Evolutionary conservation across 2,113 vertebrate genomes (phyloP), one percentile per base, ranked within the genome.

Genomic region (Coregonus clupeaformis): DNA sequence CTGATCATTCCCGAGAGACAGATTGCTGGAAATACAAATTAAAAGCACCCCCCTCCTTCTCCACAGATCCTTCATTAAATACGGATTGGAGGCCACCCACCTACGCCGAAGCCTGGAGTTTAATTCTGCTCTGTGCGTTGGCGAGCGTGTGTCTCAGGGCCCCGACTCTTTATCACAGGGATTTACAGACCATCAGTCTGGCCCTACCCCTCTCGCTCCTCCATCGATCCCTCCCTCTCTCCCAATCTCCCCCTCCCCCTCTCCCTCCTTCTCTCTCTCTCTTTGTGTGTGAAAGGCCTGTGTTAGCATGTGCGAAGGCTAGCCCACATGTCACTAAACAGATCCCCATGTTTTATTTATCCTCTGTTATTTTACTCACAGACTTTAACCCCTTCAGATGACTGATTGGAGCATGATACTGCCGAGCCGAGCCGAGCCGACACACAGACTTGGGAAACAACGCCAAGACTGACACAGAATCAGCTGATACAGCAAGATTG

Each of bases 271-370:
- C 42, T 45, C 42, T 45, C 42, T 45, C 13, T 18, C 49, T 52
- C 14, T 16, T 18, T 52, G 13, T 18, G 16, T 52, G 13, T 18
- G 5, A 24, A 22, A 20, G 22, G 47, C 22, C 27, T 42, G 45
- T 27, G 24, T 73, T 83, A 85, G 79, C 73, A 87, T 84, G 83
- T 80, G 69, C 70, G 71, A 9, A 63, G 71, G 32, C 74, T 29
- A 57, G 74, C 68, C 82, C 86, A 87, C 85, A 87, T 87, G 86
- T 80, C 84, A 82, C 82, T 77, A 82, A 85, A 84, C 80, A 84
- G 82, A 79, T 77, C 82, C 81, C 84, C 84, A 87, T 85, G 77
- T 85, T 81, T 87, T 85, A 87, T 85, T 87, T 79, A 87, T 85
- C 82, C 73, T 72, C 49, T 74, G 73, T 77, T 78, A 80, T 71